These are phyloP conservation scores for Eulemur rufifrons DNA, from an alignment of 2,113 vertebrate species.

Conservation along the genomic window DNA sequence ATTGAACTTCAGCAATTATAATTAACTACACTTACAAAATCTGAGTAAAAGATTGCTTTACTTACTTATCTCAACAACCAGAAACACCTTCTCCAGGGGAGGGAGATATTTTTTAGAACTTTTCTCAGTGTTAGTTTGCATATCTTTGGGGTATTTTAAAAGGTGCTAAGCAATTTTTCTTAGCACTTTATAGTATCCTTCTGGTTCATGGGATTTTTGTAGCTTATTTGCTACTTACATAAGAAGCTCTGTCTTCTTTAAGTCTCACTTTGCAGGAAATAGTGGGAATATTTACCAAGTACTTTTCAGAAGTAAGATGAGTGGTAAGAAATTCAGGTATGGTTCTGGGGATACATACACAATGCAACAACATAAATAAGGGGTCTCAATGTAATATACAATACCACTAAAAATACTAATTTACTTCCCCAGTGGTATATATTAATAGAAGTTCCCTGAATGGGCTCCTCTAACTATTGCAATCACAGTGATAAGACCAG, in stretches of 20 bases:
- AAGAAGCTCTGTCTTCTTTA: slow-evolving; percentile 25
- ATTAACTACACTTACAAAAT: slow-evolving; percentile 52
- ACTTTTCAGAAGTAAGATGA: slow-evolving; percentile 35
- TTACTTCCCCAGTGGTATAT: not conserved
- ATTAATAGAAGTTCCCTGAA: not conserved
- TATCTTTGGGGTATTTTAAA: slow-evolving; percentile 52
- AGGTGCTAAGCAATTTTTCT: not conserved
- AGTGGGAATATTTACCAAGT: not conserved
- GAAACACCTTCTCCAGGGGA: slow-evolving; percentile 44
- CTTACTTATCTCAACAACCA: slow-evolving; percentile 24
- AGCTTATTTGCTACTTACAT: slow-evolving; percentile 43
- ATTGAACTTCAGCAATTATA: slow-evolving; percentile 44
- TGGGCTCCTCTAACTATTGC: not conserved
- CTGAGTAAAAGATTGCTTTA: slow-evolving; percentile 34
- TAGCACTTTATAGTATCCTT: not conserved
- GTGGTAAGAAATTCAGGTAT: slow-evolving; percentile 1
- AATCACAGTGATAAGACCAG: not conserved
- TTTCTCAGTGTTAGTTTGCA: not conserved
- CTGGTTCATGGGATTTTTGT: slow-evolving; percentile 7
- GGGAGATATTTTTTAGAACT: slow-evolving; percentile 35
- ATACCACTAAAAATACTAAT: slow-evolving; percentile 1
- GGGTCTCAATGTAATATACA: not conserved
- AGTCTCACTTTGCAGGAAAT: not conserved
- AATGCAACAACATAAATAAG: not conserved
- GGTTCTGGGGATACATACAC: not conserved